phyloP scores from a whole-genome alignment of 23 tunicate species.

The Diplosoma virens region DNA sequence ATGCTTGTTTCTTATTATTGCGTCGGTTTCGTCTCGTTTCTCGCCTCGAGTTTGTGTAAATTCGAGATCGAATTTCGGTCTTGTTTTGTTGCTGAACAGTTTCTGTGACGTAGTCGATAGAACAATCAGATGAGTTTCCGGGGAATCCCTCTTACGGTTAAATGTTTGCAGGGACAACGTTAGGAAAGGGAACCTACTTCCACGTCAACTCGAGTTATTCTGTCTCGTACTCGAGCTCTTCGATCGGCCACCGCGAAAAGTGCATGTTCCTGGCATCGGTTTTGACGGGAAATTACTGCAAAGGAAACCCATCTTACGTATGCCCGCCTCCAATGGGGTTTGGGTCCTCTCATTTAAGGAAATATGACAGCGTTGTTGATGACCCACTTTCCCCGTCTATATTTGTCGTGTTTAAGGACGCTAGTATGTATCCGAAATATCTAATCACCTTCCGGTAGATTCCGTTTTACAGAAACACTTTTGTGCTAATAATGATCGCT shows the following conservation, averaged over 20 bases:
- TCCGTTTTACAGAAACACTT: too few relatives aligned
- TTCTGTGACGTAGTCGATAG: too few relatives aligned
- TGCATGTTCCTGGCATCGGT: slow-evolving; percentile 49
- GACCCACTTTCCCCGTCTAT: slow-evolving; percentile 2
- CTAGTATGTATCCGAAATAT: slow-evolving; percentile 49
- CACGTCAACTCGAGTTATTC: slow-evolving; percentile 32
- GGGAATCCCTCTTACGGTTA: too few relatives aligned
- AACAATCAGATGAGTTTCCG: too few relatives aligned
- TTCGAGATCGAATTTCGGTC: too few relatives aligned
- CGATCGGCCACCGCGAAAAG: too few relatives aligned
- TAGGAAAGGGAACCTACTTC: slow-evolving; percentile 54
- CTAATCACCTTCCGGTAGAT: slow-evolving; percentile 36
- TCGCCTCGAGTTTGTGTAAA: too few relatives aligned
- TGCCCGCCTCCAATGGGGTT: slow-evolving; percentile 20
- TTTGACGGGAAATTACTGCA: slow-evolving; percentile 50
- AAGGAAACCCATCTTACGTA: slow-evolving; percentile 16
- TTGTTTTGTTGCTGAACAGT: too few relatives aligned
- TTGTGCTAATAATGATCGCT: too few relatives aligned
- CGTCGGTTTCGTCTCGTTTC: too few relatives aligned
- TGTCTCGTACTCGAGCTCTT: background rate
- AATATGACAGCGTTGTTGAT: slow-evolving; percentile 56
- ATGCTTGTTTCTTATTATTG: too few relatives aligned
- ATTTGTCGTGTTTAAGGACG: slow-evolving; percentile 56
- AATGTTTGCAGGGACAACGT: slow-evolving; percentile 33
- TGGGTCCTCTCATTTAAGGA: background rate